These are phyloP conservation scores for Ondatra zibethicus DNA, from an alignment of 2,113 vertebrate genomes.

Conservation along the genomic window DNA sequence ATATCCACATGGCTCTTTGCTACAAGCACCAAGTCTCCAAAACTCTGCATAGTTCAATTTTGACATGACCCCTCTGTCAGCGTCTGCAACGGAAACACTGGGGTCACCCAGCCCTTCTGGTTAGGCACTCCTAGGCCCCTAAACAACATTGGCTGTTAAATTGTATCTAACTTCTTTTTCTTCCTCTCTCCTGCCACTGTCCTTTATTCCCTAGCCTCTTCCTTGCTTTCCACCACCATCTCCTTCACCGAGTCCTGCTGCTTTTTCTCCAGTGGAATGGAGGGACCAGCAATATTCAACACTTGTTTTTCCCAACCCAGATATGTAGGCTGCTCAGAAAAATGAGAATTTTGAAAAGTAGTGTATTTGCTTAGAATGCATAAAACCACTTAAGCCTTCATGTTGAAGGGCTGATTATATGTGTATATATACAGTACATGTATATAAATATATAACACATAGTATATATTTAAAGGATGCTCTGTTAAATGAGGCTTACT, in stretches of 20 bases:
- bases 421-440: neutral
- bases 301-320: neutral
- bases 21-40: neutral
- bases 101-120: conserved; percentile 11
- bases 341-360: neutral
- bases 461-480: neutral
- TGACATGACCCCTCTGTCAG: conserved; percentile 73
- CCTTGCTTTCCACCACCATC: neutral
- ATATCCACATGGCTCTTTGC: neutral
- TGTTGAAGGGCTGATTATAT: conserved; percentile 1
- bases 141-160: neutral
- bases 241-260: neutral
- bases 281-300: neutral
- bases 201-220: neutral
- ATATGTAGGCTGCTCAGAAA: neutral
- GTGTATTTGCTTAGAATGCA: neutral
- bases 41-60: conserved; percentile 79
- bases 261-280: neutral
- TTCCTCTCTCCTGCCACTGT: neutral
- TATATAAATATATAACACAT: neutral
- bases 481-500: neutral
- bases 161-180: neutral
- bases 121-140: neutral
- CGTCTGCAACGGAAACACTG: neutral
- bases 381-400: neutral